Percentiles rank a stretch among this genome's conserved stretches.
Conservation (phyloP, 2,888 invertebrate genomes). For the Malachius bipustulatus region DNA sequence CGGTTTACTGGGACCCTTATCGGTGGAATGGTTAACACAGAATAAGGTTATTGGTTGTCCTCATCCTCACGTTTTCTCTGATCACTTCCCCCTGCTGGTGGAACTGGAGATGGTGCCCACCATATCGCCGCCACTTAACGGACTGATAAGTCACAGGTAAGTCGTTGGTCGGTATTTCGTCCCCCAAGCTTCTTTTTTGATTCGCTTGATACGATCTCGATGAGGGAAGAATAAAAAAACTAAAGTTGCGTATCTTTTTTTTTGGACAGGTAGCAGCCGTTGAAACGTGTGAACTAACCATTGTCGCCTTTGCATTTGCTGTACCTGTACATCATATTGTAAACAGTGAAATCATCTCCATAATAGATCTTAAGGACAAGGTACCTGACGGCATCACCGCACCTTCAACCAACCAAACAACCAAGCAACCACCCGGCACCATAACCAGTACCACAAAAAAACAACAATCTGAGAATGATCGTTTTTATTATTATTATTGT, state of each 20-base stretch:
- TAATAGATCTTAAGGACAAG: slow-evolving; percentile 20
- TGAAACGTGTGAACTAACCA: slow-evolving; percentile 34
- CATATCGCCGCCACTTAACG: slow-evolving; percentile 60
- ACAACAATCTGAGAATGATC: too few species aligned
- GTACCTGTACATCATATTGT: slow-evolving; percentile 32
- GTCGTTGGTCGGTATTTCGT: slow-evolving; percentile 7
- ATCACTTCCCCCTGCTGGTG: slow-evolving; percentile 85
- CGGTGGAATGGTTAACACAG: slow-evolving; percentile 84
- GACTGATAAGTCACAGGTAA: slow-evolving; percentile 74
- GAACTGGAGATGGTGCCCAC: slow-evolving; percentile 82
- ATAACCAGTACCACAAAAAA: too few species aligned
- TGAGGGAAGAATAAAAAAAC: neutral
- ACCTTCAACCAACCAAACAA: slow-evolving; percentile 15
- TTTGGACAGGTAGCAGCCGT: slow-evolving; percentile 33
- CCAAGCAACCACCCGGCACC: slow-evolving; percentile 12
- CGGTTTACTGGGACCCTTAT: slow-evolving; percentile 88
- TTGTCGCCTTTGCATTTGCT: slow-evolving; percentile 38
- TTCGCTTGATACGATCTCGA: neutral
- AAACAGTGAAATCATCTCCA: slow-evolving; percentile 24
- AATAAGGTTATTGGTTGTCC: slow-evolving; percentile 98
- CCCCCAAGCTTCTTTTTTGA: neutral
- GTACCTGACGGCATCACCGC: slow-evolving; percentile 22
- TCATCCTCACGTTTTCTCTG: slow-evolving; percentile 94
- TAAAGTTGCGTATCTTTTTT: slow-evolving; percentile 10
- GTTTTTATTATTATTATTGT: too few species aligned